phyloP scores from a whole-genome alignment of 2,888 invertebrate species.

The Neoitamus cyanurus region DNA sequence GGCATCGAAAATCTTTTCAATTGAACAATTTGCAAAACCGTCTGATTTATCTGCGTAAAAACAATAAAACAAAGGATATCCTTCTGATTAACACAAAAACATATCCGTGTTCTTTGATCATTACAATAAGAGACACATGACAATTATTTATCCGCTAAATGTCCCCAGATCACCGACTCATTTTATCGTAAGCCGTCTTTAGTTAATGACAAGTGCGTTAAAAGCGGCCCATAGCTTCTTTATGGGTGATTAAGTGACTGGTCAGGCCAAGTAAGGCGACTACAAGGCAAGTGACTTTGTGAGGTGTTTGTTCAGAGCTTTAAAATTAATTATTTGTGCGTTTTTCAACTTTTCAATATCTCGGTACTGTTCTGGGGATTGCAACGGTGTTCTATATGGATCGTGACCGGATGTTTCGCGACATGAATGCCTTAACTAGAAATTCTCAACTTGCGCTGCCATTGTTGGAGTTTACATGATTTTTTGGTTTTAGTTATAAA shows the following conservation, averaged over 20 bases:
- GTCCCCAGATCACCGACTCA: background rate
- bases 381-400: background rate
- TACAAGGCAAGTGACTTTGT: background rate
- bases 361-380: background rate
- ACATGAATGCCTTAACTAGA: background rate
- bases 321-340: background rate
- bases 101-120: background rate
- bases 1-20: background rate
- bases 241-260: background rate
- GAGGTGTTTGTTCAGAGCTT: background rate
- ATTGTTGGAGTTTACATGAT: background rate
- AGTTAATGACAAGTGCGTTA: background rate
- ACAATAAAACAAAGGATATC: background rate
- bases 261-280: background rate
- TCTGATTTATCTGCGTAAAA: background rate
- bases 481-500: background rate
- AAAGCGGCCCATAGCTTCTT: background rate
- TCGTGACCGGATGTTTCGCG: background rate
- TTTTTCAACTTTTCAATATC: background rate
- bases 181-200: background rate
- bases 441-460: background rate
- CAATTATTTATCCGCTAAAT: background rate
- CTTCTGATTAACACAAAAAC: background rate
- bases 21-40: background rate
- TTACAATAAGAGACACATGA: background rate